A percentile compares a stretch with the other conserved stretches of the same genome.
phyloP scores from a whole-genome alignment of 1,140 invertebrate species.

The Physella acuta region DNA sequence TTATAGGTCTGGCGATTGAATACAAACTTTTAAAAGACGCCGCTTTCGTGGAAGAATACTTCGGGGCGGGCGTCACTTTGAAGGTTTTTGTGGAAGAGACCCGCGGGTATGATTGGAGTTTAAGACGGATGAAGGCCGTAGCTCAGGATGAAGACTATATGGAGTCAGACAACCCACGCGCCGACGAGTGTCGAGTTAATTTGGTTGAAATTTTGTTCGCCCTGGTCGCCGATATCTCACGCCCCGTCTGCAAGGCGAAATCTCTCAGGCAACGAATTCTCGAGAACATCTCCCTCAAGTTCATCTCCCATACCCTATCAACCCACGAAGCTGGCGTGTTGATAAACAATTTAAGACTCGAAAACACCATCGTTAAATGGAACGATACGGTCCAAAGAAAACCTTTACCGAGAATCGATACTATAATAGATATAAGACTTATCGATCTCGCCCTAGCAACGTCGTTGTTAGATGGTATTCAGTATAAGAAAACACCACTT shows the following conservation, averaged over 20 bases:
- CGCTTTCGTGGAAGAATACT: neutral
- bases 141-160: neutral
- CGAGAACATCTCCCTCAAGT: neutral
- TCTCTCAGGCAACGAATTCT: neutral
- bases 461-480: neutral
- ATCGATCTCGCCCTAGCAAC: neutral
- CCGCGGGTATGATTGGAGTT: neutral
- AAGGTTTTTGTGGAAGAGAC: neutral
- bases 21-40: neutral
- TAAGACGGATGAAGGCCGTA: neutral
- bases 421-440: neutral
- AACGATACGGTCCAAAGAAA: neutral
- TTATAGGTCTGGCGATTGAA: neutral
- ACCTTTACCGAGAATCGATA: neutral
- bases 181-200: neutral
- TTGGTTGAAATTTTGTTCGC: neutral
- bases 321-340: neutral
- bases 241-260: neutral
- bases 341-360: neutral
- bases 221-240: neutral
- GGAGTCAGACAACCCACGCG: neutral
- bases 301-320: neutral
- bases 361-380: neutral
- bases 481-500: neutral
- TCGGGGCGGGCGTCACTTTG: neutral